These are phyloP conservation scores for Drosophila erecta DNA, from an alignment of 1,140 invertebrate species.

Conservation along the genomic window DNA sequence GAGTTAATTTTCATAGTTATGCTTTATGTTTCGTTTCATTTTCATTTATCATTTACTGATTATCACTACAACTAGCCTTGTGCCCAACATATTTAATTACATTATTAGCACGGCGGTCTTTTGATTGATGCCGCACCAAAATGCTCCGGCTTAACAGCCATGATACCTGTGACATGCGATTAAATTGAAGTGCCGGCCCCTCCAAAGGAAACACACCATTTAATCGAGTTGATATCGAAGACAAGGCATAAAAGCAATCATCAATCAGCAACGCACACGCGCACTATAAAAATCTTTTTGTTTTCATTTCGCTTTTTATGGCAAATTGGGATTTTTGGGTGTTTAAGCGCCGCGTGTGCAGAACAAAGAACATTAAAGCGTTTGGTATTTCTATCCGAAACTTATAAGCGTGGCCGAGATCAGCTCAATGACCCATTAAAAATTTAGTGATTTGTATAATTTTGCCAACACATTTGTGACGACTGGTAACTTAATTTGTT, in stretches of 20 bases:
- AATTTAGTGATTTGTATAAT: slow-evolving; percentile 34
- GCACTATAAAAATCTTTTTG: slow-evolving; percentile 71
- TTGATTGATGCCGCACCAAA: slow-evolving; percentile 79
- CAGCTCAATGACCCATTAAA: slow-evolving; percentile 47
- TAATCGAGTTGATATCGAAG: slow-evolving; percentile 40
- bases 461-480: slow-evolving; percentile 29
- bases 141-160: slow-evolving; percentile 38
- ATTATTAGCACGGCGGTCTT: slow-evolving; percentile 73
- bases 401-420: slow-evolving; percentile 8
- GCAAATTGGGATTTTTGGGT: slow-evolving; percentile 5
- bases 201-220: not conserved
- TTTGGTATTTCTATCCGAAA: slow-evolving; percentile 17
- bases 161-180: slow-evolving; percentile 39
- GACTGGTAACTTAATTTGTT: slow-evolving; percentile 31
- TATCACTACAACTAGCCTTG: slow-evolving; percentile 70
- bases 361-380: slow-evolving; percentile 62
- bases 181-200: slow-evolving; percentile 7
- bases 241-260: slow-evolving; percentile 70
- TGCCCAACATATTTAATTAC: slow-evolving; percentile 74
- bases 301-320: slow-evolving; percentile 38
- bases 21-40: slow-evolving; percentile 77
- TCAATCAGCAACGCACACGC: slow-evolving; percentile 76
- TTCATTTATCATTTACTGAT: slow-evolving; percentile 81
- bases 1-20: slow-evolving; percentile 76
- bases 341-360: slow-evolving; percentile 61